Conservation (phyloP, 2,113 vertebrate genomes). For the Cavia porcellus region DNA sequence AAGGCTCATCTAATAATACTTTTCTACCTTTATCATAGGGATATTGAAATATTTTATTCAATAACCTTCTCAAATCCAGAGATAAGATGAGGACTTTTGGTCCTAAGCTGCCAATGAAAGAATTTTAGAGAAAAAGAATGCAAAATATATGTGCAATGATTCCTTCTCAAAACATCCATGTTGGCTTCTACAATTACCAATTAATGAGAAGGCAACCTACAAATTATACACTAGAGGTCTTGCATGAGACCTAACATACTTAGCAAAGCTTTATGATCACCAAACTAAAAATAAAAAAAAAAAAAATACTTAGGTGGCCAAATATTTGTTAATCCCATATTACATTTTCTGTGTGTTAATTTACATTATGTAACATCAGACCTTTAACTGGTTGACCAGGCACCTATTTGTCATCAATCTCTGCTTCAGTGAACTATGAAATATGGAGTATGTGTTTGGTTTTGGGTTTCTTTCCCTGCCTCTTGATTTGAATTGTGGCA, state of each 20-base stretch:
- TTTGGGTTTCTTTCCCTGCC: too few species aligned
- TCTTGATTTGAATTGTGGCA: neutral
- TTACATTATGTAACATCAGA: rapidly evolving
- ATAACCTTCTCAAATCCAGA: neutral
- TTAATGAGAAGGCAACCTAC: neutral
- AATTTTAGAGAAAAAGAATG: neutral
- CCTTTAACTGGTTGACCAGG: neutral
- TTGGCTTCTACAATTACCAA: neutral
- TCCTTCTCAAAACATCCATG: neutral
- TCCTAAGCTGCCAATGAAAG: neutral
- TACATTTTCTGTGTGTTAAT: neutral
- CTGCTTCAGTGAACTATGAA: neutral
- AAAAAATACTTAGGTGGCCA: neutral
- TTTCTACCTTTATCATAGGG: neutral
- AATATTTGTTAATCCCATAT: neutral
- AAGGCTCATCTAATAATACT: neutral
- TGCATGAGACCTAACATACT: neutral
- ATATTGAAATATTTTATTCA: neutral
- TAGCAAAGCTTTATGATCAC: neutral
- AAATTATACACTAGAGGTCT: neutral
- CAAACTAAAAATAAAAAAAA: neutral
- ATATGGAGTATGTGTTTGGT: neutral
- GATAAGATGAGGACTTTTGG: neutral
- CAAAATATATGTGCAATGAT: neutral
- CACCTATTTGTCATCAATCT: neutral